A percentile compares a stretch with the other conserved stretches of the same genome.
Evolutionary conservation across 2,113 vertebrate species (phyloP).

Genomic region (Collichthys lucidus): DNA sequence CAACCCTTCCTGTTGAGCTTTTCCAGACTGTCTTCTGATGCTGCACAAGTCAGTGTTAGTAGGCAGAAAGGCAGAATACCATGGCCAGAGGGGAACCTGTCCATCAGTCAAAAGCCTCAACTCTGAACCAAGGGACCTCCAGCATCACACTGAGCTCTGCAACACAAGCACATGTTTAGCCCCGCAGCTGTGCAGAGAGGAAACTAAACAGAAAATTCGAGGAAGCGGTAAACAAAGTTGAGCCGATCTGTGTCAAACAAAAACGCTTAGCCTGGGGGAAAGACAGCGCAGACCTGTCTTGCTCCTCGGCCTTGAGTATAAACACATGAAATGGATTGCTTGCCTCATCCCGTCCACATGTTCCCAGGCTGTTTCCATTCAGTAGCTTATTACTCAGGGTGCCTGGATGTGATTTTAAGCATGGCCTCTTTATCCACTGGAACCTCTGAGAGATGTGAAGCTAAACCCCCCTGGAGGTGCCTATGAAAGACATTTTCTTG

Average conservation of each 20-base stretch:
- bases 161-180: constrained; percentile 69
- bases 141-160: constrained; percentile 52
- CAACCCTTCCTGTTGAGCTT: constrained; percentile 40
- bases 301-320: constrained; percentile 63
- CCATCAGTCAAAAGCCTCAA: constrained; percentile 70
- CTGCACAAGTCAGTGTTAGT: constrained; percentile 34
- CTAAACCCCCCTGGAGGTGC: constrained; percentile 57
- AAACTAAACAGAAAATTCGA: constrained; percentile 72
- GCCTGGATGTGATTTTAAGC: constrained; percentile 64
- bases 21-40: constrained; percentile 47
- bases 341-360: constrained; percentile 41
- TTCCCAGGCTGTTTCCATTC: constrained; percentile 67
- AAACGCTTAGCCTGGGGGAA: constrained; percentile 65
- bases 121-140: constrained; percentile 70
- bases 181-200: constrained; percentile 69
- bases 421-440: constrained; percentile 66
- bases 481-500: constrained; percentile 63
- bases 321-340: constrained; percentile 71
- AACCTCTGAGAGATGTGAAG: constrained; percentile 62
- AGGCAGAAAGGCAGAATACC: constrained; percentile 49
- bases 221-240: constrained; percentile 72
- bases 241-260: constrained; percentile 73
- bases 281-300: constrained; percentile 58
- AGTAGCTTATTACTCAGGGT: constrained; percentile 66
- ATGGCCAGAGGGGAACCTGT: constrained; percentile 66